Percentiles rank a stretch among this genome's conserved stretches.
These are phyloP conservation scores for Pantherophis vulpinus DNA, from an alignment of 2,797 vertebrate genomes.

Conservation along the genomic window DNA sequence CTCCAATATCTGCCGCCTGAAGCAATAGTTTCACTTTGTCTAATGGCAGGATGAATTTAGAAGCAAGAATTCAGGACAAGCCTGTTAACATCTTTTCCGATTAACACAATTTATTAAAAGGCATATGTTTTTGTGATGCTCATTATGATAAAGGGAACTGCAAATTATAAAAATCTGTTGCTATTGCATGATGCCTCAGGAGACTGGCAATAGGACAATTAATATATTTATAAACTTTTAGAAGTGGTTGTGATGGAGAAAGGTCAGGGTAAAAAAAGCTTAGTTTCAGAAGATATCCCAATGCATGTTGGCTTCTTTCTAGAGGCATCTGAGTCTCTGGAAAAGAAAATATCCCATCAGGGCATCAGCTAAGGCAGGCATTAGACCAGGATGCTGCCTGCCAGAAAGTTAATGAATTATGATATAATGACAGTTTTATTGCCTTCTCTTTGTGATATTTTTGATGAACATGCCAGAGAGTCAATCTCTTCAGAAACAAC, in stretches of 20 bases:
- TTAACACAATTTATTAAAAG: not conserved
- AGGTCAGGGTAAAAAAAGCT: not conserved
- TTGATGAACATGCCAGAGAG: constrained; percentile 2
- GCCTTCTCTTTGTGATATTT: not conserved
- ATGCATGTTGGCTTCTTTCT: not conserved
- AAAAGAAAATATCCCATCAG: not conserved
- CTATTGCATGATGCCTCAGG: not conserved
- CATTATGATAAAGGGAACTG: not conserved
- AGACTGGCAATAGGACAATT: not conserved
- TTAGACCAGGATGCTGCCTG: not conserved
- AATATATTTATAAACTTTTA: not conserved
- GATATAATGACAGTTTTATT: constrained; percentile 6
- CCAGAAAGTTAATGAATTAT: constrained; percentile 2
- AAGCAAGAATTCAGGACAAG: not conserved
- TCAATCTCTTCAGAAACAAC: not conserved
- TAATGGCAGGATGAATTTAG: not conserved
- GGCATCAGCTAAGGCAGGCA: not conserved
- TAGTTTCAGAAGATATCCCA: not conserved
- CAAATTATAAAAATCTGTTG: not conserved
- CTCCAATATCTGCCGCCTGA: not conserved
- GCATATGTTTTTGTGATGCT: not conserved
- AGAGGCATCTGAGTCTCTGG: not conserved
- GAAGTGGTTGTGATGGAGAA: not conserved
- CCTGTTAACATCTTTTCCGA: not conserved
- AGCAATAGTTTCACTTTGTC: not conserved